Conservation (phyloP, 2,888 invertebrate genomes). For the Ferdinandea cuprea region DNA sequence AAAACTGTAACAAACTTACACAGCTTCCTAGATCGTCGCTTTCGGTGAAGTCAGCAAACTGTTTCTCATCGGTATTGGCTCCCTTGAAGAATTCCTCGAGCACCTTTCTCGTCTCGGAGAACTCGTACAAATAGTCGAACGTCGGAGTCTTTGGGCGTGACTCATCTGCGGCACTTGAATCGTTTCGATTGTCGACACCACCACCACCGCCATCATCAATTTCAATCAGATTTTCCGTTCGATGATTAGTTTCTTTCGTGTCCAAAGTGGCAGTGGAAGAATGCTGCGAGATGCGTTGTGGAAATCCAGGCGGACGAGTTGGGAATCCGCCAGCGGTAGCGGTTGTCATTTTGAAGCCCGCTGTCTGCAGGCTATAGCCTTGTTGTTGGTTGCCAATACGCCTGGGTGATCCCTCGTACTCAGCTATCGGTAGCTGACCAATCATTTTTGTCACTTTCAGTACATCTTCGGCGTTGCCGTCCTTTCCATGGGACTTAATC, state of each 20-base stretch:
- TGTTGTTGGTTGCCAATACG: constrained; percentile 87
- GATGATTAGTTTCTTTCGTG: constrained; percentile 48
- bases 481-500: constrained; percentile 79
- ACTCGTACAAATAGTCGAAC: constrained; percentile 95
- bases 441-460: constrained; percentile 83
- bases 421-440: constrained; percentile 89
- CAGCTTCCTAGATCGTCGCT: constrained; percentile 81
- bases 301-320: constrained; percentile 92
- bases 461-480: constrained; percentile 79
- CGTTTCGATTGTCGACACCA: constrained; percentile 50
- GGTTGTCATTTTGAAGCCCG: constrained; percentile 79
- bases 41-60: constrained; percentile 82
- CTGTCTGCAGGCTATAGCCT: constrained; percentile 46
- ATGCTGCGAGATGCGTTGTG: constrained; percentile 84
- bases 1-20: constrained; percentile 76
- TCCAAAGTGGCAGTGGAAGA: constrained; percentile 47
- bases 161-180: constrained; percentile 47
- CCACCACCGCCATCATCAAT: constrained; percentile 76
- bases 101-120: constrained; percentile 95
- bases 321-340: constrained; percentile 85
- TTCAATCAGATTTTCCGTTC: constrained; percentile 79
- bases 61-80: constrained; percentile 85
- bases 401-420: constrained; percentile 95
- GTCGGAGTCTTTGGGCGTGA: constrained; percentile 84
- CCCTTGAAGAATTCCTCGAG: constrained; percentile 95